Percentiles rank a stretch among this genome's conserved stretches.
These are phyloP conservation scores for Melanotaenia duboulayi DNA, from an alignment of 2,113 vertebrate genomes.

Conservation along the genomic window DNA sequence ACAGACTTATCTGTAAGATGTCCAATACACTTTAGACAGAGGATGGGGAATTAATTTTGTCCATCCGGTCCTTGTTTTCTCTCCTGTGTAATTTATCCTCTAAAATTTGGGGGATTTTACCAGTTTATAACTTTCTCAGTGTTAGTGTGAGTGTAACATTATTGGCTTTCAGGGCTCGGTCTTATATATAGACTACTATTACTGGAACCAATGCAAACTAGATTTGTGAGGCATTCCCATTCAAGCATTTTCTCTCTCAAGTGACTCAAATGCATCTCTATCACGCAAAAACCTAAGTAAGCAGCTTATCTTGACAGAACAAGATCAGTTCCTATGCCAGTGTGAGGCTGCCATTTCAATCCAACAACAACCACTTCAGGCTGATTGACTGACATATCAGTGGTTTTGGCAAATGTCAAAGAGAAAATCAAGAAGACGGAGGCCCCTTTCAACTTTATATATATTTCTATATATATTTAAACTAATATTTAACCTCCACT, in stretches of 20 bases:
- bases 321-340: slow-evolving; percentile 93
- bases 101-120: slow-evolving; percentile 17
- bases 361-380: slow-evolving; percentile 90
- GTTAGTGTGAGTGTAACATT: slow-evolving; percentile 27
- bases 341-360: slow-evolving; percentile 92
- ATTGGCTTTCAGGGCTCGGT: slow-evolving; percentile 40
- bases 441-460: slow-evolving; percentile 85
- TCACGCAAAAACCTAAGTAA: slow-evolving; percentile 90
- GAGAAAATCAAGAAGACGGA: slow-evolving; percentile 96
- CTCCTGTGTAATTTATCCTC: slow-evolving; percentile 9
- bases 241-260: slow-evolving; percentile 81
- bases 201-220: slow-evolving; percentile 91
- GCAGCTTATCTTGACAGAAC: slow-evolving; percentile 95
- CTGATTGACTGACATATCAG: slow-evolving; percentile 90
- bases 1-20: slow-evolving; percentile 54
- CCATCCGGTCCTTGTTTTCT: slow-evolving; percentile 2
- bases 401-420: slow-evolving; percentile 99
- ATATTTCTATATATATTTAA: slow-evolving; percentile 86
- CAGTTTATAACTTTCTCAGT: slow-evolving; percentile 24
- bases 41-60: slow-evolving; percentile 19
- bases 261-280: slow-evolving; percentile 84
- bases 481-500: slow-evolving; percentile 89
- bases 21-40: slow-evolving; percentile 50
- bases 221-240: slow-evolving; percentile 85
- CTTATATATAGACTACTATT: slow-evolving; percentile 45